Conservation (phyloP, 2,797 vertebrate species). For the Sorex maritimensis region DNA sequence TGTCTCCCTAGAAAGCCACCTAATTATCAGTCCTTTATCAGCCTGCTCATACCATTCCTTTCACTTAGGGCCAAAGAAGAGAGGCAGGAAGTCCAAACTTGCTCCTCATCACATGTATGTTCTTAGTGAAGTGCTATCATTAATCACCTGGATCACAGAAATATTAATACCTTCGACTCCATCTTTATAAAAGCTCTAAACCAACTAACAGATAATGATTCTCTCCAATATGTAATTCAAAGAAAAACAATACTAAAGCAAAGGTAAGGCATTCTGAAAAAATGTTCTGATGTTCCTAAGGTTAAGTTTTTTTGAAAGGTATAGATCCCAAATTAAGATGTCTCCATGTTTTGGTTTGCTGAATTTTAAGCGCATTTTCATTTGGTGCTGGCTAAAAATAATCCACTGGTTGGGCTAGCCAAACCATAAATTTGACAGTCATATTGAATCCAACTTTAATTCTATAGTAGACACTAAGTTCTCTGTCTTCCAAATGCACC, state of each 20-base stretch:
- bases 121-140: constrained; percentile 37
- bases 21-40: not conserved
- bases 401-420: not conserved
- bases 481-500: not conserved
- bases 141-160: constrained; percentile 5
- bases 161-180: not conserved
- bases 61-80: constrained; percentile 30
- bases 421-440: constrained; percentile 24
- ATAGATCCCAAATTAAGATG: constrained; percentile 10
- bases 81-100: not conserved
- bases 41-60: constrained; percentile 1
- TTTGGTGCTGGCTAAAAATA: not conserved
- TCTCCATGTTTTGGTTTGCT: constrained; percentile 44
- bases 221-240: constrained; percentile 1
- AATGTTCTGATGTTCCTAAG: not conserved
- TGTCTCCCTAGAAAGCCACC: constrained; percentile 19
- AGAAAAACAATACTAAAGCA: constrained; percentile 57
- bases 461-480: constrained; percentile 21
- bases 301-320: constrained; percentile 31
- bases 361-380: not conserved
- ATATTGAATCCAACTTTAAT: constrained; percentile 42
- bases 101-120: not conserved
- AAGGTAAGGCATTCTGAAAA: not conserved
- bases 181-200: constrained; percentile 11
- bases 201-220: constrained; percentile 29